Base-by-base conservation (phyloP, 2,113 vertebrate species). In the Oceanites oceanicus region DNA sequence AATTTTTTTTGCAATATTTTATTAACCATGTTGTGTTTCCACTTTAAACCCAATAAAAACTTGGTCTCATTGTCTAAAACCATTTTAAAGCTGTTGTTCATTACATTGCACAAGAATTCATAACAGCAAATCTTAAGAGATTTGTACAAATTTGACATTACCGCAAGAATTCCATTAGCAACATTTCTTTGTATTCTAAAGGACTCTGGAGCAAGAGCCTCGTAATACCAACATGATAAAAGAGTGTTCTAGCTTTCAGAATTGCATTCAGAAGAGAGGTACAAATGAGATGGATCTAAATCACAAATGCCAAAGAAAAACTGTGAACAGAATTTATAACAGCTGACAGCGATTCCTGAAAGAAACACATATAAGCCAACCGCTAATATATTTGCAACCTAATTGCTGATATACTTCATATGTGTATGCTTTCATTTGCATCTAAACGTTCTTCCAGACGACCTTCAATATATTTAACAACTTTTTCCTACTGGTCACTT, bases 281-380 rank as follows among this genome's bases (percentile, higher is more conserved):
- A 90, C 50, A 81, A 94, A 88, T 73, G 55, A 94, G 90, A 93
- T 20, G 61, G 55, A 91, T 84, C 52, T 81, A 92, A 85, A 94
- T 75, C 76, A 84, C 73, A 89, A 94, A 85, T 68, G 80, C 70
- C 77, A 87, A 65, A 67, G 70, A 71, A 52, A 94, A 82, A 50
- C 77, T 85, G 95, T 89, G 87, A 92, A 47, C 34, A 85, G 95
- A 96, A 96, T 95, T 92, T 63, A 2, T 75, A 94, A 75, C 17
- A 90, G 56, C 59, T 91, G 56, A 86, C 49, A 93, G 67, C 36
- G 79, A 25, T 42, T 88, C 52, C 58, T 85, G 58, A 88, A 96
- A 81, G 73, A 81, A 94, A 50, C 1, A 1, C 30, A 58, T 44
- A 30, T 42, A 76, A 90, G 40, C 59, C 68, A 89, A 65, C 40